phyloP scores from a whole-genome alignment of 1,140 invertebrate genomes.

The Drosophila busckii region DNA sequence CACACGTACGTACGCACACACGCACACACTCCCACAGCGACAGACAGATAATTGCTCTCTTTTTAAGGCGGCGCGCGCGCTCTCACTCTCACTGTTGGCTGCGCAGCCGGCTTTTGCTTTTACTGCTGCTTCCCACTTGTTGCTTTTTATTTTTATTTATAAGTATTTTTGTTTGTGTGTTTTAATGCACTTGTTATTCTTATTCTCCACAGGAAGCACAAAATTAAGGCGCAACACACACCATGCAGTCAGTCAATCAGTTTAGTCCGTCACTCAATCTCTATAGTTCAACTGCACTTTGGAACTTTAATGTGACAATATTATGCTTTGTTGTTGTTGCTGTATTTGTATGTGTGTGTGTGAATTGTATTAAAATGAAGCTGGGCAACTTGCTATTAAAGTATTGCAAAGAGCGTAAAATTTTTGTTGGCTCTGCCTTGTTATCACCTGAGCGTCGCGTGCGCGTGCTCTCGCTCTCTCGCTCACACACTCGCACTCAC shows the following conservation, averaged over 20 bases:
- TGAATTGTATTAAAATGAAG: slow-evolving; percentile 38
- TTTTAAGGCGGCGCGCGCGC: no score
- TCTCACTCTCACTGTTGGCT: no score
- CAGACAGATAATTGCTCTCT: no score
- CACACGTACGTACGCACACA: no score
- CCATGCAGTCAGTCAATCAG: slow-evolving; percentile 50
- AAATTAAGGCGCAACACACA: slow-evolving; percentile 53
- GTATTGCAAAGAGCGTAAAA: slow-evolving; percentile 6
- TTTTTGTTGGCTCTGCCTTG: slow-evolving; percentile 8
- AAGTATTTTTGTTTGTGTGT: slow-evolving; percentile 18
- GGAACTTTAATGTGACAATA: slow-evolving; percentile 42
- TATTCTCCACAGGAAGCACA: slow-evolving; percentile 61
- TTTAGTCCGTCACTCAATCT: slow-evolving; percentile 26
- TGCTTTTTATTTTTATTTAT: slow-evolving; percentile 31
- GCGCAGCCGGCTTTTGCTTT: slow-evolving; percentile 53
- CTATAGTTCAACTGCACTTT: no score
- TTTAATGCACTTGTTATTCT: slow-evolving; percentile 19
- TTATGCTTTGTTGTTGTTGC: slow-evolving; percentile 29
- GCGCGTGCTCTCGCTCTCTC: neutral
- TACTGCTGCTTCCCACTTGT: slow-evolving; percentile 52
- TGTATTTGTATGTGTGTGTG: neutral
- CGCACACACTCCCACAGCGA: no score
- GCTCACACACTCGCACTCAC: slow-evolving; percentile 13
- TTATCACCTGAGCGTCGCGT: slow-evolving; percentile 33
- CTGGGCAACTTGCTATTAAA: slow-evolving; percentile 11